A percentile compares a stretch with the other conserved stretches of the same genome.
phyloP scores from a whole-genome alignment of 2,888 invertebrate genomes.

The Diaprepes abbreviatus region DNA sequence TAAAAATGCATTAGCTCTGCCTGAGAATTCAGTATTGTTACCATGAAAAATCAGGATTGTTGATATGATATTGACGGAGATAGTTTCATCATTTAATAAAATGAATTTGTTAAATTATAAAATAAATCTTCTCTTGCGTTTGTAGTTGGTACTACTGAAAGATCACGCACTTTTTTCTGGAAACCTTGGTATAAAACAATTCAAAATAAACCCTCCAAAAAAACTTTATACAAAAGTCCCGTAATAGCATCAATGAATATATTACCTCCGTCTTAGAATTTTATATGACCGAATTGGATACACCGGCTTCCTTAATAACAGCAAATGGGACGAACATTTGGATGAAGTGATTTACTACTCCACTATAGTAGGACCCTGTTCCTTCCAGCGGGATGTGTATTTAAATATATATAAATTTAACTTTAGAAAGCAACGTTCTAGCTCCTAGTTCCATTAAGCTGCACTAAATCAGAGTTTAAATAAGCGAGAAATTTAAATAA shows the following conservation, averaged over 20 bases:
- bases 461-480: constrained; percentile 29
- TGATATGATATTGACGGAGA: too few relatives aligned
- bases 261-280: constrained; percentile 13
- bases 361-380: constrained; percentile 34
- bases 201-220: too few relatives aligned
- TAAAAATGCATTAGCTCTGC: too few relatives aligned
- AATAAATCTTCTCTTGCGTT: too few relatives aligned
- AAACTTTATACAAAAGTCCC: neutral
- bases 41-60: too few relatives aligned
- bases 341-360: constrained; percentile 37
- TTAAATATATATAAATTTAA: constrained; percentile 49
- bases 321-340: constrained; percentile 40
- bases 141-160: too few relatives aligned
- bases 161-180: too few relatives aligned
- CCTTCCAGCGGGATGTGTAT: constrained; percentile 42
- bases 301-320: constrained; percentile 42
- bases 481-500: constrained; percentile 22
- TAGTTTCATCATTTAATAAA: too few relatives aligned
- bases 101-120: too few relatives aligned
- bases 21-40: too few relatives aligned
- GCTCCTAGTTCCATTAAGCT: constrained; percentile 40
- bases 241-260: constrained; percentile 13
- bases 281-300: constrained; percentile 24
- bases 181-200: too few relatives aligned
- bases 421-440: constrained; percentile 33